These are phyloP conservation scores for Leucoma salicis DNA, from an alignment of 2,888 invertebrate genomes.

Conservation along the genomic window DNA sequence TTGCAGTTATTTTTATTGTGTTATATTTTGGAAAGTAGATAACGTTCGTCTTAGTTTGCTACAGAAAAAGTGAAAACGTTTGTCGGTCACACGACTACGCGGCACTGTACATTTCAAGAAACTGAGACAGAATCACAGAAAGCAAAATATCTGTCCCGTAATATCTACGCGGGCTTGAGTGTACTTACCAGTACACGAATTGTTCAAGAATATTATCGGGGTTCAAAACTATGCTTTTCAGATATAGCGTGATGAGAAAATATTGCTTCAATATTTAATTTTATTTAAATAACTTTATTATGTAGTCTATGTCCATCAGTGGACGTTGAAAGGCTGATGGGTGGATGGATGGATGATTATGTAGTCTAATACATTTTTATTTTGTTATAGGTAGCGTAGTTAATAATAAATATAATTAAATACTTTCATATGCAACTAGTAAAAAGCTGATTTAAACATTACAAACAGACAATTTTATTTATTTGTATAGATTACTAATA, in stretches of 20 bases:
- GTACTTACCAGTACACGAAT: constrained; percentile 22
- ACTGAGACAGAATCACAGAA: constrained; percentile 33
- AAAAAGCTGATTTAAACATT: too few species aligned
- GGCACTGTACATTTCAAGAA: constrained; percentile 27
- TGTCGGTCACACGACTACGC: constrained; percentile 20
- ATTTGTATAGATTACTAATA: too few species aligned
- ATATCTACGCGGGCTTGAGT: constrained; percentile 31
- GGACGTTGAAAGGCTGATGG: too few species aligned
- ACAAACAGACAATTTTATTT: too few species aligned
- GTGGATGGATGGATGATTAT: too few species aligned
- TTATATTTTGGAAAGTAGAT: not conserved
- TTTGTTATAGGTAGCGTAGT: too few species aligned
- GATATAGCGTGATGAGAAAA: constrained; percentile 13
- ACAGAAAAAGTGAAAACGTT: constrained; percentile 8
- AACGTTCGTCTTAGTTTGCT: constrained; percentile 7
- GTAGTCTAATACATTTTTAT: too few species aligned
- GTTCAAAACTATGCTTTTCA: constrained; percentile 37
- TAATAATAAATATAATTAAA: too few species aligned
- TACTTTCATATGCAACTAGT: too few species aligned
- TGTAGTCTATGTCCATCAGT: too few species aligned
- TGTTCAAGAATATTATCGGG: constrained; percentile 35
- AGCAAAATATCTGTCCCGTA: constrained; percentile 23
- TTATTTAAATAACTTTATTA: not conserved
- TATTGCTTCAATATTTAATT: not conserved
- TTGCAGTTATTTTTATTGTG: too few species aligned